Percentiles rank a stretch among this genome's conserved stretches.
Conservation (phyloP, 2,797 vertebrate species). For the Poeciliopsis paucimaculata region DNA sequence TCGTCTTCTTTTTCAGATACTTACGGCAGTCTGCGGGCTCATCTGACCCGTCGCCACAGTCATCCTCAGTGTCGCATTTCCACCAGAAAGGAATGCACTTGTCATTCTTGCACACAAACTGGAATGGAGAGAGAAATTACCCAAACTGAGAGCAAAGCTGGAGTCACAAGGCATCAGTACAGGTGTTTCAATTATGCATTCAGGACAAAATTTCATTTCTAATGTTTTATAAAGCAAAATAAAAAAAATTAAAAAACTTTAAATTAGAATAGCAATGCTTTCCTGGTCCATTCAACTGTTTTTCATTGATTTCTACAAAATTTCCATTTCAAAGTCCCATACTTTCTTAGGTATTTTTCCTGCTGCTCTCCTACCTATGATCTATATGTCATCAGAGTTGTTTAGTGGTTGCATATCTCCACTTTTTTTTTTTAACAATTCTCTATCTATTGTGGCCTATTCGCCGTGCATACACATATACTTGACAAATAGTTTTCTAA, state of each 20-base stretch:
- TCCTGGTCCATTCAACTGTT: background rate
- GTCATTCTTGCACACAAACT: slow-evolving; percentile 99
- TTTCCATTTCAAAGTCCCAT: background rate
- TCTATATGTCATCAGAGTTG: background rate
- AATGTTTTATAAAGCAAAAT: background rate
- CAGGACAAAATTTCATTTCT: slow-evolving; percentile 4
- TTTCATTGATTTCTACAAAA: background rate
- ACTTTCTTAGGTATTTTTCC: background rate
- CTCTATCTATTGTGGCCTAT: background rate
- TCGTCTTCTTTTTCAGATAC: slow-evolving; percentile 57
- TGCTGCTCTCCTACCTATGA: background rate
- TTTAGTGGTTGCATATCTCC: no score
- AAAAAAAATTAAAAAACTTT: background rate
- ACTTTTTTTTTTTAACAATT: background rate
- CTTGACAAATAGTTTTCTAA: background rate
- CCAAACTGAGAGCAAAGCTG: slow-evolving; percentile 7
- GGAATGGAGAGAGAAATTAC: slow-evolving; percentile 8
- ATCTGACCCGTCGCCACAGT: slow-evolving; percentile 94
- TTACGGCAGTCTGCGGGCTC: slow-evolving; percentile 94
- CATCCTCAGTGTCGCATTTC: slow-evolving; percentile 98
- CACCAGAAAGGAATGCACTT: slow-evolving; percentile 99
- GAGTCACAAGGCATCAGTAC: slow-evolving; percentile 2
- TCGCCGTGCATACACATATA: background rate
- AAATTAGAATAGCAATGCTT: background rate
- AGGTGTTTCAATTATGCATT: background rate